These are phyloP conservation scores for Nettapus auritus DNA, from an alignment of 2,113 vertebrate genomes.

Conservation along the genomic window DNA sequence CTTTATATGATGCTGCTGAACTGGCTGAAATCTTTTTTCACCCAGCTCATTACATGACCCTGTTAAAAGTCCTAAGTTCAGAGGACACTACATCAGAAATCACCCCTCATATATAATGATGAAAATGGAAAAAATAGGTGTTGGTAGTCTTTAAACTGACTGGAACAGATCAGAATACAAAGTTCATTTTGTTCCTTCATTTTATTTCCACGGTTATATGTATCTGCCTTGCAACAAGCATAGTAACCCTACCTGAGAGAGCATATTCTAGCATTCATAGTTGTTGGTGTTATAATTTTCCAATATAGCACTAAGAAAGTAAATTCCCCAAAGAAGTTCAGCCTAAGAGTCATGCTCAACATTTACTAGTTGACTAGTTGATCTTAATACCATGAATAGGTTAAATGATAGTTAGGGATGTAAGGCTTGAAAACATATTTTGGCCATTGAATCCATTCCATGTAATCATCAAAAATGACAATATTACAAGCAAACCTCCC, in stretches of 20 bases:
- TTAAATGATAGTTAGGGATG: background rate
- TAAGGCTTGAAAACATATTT: background rate
- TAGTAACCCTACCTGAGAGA: background rate
- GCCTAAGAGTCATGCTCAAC: background rate
- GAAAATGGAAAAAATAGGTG: background rate
- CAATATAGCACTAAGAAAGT: background rate
- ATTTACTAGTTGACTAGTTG: background rate
- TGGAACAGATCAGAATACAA: background rate
- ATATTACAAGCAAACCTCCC: background rate
- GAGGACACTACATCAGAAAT: background rate
- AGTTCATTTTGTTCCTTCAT: background rate
- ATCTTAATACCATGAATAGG: background rate
- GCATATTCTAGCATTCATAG: background rate
- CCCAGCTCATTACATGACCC: background rate
- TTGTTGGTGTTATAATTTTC: background rate
- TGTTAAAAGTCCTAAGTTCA: background rate
- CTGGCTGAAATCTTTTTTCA: background rate
- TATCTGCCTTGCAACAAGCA: background rate
- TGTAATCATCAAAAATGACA: background rate
- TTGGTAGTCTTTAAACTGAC: background rate
- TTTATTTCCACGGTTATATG: background rate
- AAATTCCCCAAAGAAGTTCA: background rate
- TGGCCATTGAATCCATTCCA: background rate
- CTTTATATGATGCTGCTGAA: background rate
- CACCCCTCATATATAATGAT: accelerated